Evolutionary conservation across 1,140 invertebrate species (phyloP), one percentile per base, ranked within the genome.

Genomic region (Dendroctonus valens): DNA sequence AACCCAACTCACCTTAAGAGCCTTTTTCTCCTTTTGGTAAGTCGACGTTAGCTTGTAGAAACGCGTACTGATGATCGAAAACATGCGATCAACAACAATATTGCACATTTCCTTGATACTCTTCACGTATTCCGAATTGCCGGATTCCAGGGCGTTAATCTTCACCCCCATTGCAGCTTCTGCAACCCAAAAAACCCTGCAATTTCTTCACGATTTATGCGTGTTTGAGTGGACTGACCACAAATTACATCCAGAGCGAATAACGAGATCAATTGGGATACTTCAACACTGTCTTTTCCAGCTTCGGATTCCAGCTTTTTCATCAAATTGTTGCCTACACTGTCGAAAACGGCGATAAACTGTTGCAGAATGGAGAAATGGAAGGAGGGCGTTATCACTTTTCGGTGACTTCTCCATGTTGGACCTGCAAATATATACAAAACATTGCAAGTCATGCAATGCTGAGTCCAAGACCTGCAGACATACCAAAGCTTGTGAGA

Each of bases 351-450:
- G 7, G 85, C 82, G 0, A 91, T 67, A 75, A 92, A 93, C 67
- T 89, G 81, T 57, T 91, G 85, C n/a, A 93, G 78, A 57, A 94
- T 91, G 73, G 89, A 87, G 74, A 92, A 93, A 77, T 94, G 92
- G 74, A 94, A 94, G 2, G 91, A 87, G 5, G 92, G 92, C 0
- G 92, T 93, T n/a, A 94, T 77, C 49, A 91, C 77, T 77, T 88
- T 89, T 8, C 91, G 75, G 59, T 87, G 79, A 0, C 69, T 74
- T 48, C 81, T 81, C 91, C 91, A 92, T 80, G 87, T 69, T 48
- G 64, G 5, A n/a, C 67, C 76, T 70, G 48, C 41, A 58, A 69
- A 69, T 38, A 65, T 57, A 52, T 39, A 59, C n/a, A 55, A 26
- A 26, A 26, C 26, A 26, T 26, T 46, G 8, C 8, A 26, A 26